A percentile compares a stretch with the other conserved stretches of the same genome.
phyloP scores from a whole-genome alignment of 2,113 vertebrate genomes.

The Bombycilla garrulus region DNA sequence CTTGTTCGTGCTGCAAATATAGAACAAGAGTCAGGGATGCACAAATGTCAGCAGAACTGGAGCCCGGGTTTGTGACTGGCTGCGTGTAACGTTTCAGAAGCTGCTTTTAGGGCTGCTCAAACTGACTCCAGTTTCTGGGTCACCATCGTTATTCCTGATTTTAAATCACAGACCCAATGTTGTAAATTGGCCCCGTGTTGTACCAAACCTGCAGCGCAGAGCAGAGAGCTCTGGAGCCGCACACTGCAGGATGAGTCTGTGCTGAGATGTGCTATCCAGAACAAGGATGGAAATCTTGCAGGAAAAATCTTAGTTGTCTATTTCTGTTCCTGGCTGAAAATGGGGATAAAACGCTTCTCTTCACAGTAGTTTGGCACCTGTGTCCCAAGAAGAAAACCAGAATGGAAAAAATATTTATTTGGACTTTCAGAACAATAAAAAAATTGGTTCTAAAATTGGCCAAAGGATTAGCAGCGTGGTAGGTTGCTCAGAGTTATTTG shows the following conservation, averaged over 20 bases:
- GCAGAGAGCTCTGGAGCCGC: neutral
- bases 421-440: neutral
- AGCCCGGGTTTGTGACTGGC: neutral
- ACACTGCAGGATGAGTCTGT: neutral
- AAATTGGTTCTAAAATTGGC: neutral
- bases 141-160: neutral
- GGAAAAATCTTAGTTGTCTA: neutral
- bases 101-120: neutral
- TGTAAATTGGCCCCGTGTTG: neutral
- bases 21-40: neutral
- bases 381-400: neutral
- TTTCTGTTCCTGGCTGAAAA: neutral
- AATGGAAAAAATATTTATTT: slow-evolving; percentile 11
- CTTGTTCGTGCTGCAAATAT: neutral
- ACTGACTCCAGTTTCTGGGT: neutral
- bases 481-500: neutral
- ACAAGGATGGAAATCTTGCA: neutral
- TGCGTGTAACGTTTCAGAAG: rapidly evolving
- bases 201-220: neutral
- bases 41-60: neutral
- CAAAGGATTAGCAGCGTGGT: neutral
- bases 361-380: slow-evolving; percentile 1
- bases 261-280: neutral
- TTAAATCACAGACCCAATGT: neutral
- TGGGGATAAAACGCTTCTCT: neutral